phyloP scores from a whole-genome alignment of 23 tunicate genomes.

The Ciona savignyi region DNA sequence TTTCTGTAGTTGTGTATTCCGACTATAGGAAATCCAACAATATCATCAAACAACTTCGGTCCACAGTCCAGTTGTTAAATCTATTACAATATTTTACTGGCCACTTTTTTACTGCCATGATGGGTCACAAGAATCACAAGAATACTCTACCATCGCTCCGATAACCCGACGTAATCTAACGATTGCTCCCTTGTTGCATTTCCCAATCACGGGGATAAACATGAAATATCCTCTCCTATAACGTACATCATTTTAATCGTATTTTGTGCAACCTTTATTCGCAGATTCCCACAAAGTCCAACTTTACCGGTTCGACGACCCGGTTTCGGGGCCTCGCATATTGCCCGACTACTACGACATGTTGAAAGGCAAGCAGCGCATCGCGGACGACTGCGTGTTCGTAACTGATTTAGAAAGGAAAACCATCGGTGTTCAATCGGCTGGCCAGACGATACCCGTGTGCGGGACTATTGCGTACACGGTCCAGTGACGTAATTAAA shows the following conservation, averaged over 20 bases:
- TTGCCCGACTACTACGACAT: constrained; percentile 27
- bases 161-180: too few relatives aligned
- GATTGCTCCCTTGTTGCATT: too few relatives aligned
- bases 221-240: neutral
- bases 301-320: constrained; percentile 40
- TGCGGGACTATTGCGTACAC: neutral
- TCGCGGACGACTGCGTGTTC: neutral
- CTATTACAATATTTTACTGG: too few relatives aligned
- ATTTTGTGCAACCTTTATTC: neutral
- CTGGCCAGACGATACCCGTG: neutral
- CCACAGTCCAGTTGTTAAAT: too few relatives aligned
- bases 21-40: too few relatives aligned
- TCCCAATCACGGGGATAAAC: too few relatives aligned
- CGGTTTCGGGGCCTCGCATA: constrained; percentile 33
- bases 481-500: neutral
- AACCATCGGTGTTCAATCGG: constrained; percentile 1
- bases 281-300: constrained; percentile 52
- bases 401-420: constrained; percentile 12
- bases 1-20: too few relatives aligned
- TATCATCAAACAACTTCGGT: too few relatives aligned
- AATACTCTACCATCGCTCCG: neutral
- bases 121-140: too few relatives aligned
- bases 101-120: too few relatives aligned
- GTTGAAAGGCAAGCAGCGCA: neutral
- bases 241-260: neutral